Evolutionary conservation across 2,797 vertebrate species (phyloP).

Genomic region (Hypotaenidia okinawae): DNA sequence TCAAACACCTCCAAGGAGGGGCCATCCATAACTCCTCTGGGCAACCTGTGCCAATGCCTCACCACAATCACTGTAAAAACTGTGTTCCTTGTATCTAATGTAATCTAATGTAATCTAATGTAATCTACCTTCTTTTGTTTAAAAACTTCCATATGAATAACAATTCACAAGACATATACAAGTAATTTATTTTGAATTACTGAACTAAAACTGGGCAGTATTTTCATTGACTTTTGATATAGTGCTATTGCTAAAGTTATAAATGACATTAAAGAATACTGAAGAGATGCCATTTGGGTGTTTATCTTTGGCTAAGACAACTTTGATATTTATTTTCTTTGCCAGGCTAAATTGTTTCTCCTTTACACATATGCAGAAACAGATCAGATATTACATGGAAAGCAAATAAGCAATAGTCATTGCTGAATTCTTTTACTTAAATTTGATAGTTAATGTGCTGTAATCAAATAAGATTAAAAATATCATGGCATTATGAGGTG

Average conservation of each 20-base stretch:
- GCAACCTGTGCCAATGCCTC: no score
- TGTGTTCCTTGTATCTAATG: no score
- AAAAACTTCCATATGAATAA: slow-evolving; percentile 16
- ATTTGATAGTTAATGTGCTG: not conserved
- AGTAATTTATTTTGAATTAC: slow-evolving; percentile 65
- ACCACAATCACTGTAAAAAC: no score
- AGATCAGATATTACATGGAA: not conserved
- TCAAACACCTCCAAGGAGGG: no score
- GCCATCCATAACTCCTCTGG: no score
- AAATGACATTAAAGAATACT: slow-evolving; percentile 50
- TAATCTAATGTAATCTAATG: no score
- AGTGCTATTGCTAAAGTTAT: slow-evolving; percentile 16
- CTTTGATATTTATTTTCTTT: not conserved
- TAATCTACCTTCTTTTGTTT: no score
- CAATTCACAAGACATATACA: slow-evolving; percentile 59
- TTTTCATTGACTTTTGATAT: slow-evolving; percentile 67
- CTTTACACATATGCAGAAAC: not conserved
- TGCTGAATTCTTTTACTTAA: slow-evolving; percentile 14
- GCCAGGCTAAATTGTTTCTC: not conserved
- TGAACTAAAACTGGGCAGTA: slow-evolving; percentile 63
- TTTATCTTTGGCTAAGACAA: slow-evolving; percentile 48
- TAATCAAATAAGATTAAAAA: not conserved
- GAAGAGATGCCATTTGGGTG: slow-evolving; percentile 5
- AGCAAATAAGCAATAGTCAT: not conserved
- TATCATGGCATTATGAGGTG: not conserved